Base-by-base conservation (phyloP, 2,113 vertebrate species). In the Epinephelus moara region DNA sequence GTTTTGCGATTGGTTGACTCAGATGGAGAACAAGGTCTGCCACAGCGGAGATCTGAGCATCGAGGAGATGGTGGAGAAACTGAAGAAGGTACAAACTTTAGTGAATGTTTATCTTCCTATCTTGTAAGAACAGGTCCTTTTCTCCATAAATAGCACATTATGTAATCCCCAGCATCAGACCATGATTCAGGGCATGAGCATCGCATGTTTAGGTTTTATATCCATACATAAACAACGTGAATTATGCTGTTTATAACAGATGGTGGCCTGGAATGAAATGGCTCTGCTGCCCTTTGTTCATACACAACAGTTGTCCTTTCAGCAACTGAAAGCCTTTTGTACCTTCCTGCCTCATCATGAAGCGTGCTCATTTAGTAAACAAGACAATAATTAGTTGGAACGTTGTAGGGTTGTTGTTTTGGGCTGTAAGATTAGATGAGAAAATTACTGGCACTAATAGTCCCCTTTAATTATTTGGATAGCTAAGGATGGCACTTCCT, bases 11-110 rank as follows among this genome's bases (percentile, higher is more conserved):
- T 99, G 97, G 98, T 95, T 99, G 90, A 96, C 95, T 5, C 96
- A 97, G 85, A 98, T 99, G 97, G 98, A 99, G 88, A 96, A 95
- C 91, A 97, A 97, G 91, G 97, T 98, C 70, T 90, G 96, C 3
- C 97, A 96, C 92, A 95, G 94, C 0, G 94, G 94, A 0, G 97
- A 98, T 47, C 93, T 97, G 63, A 96, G 97, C 87, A 96, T 98
- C 73, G 97, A 99, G 86, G 98, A 98, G 78, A 98, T 97, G 98
- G 96, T 99, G 85, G 96, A 98, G 62, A 99, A 98, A 87, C 88
- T 99, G 57, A 97, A 99, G 91, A 99, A 99, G 97, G 98, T 99
- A 78, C 91, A 74, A 4, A 64, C 4, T 17, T 37, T n/a, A 1
- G 11, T 4, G 3, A 62, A 56, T 27, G 1, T 61, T 37, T 10